Conservation (phyloP, 2,113 vertebrate genomes). For the Xenopus borealis region DNA sequence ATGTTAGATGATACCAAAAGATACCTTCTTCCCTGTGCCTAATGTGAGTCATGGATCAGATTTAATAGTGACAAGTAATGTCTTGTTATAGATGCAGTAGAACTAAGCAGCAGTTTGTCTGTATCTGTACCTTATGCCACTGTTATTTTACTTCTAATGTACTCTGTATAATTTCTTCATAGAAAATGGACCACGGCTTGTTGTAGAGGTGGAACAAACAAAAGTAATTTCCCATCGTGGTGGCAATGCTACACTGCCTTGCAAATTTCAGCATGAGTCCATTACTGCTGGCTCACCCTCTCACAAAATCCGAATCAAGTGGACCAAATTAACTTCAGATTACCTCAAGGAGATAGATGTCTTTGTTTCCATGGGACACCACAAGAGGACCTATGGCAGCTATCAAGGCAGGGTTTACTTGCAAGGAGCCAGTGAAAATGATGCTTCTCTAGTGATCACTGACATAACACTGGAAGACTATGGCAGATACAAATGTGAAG, state of each 20-base stretch:
- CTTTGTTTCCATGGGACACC: conserved; percentile 83
- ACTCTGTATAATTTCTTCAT: conserved; percentile 25
- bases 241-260: conserved; percentile 83
- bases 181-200: conserved; percentile 80
- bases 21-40: too few species aligned
- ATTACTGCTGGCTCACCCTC: conserved; percentile 54
- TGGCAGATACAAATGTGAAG: conserved; percentile 85
- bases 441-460: conserved; percentile 79
- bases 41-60: too few species aligned
- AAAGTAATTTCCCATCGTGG: conserved; percentile 74
- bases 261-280: conserved; percentile 66
- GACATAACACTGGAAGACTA: conserved; percentile 74
- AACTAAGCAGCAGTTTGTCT: too few species aligned
- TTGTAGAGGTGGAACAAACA: conserved; percentile 77
- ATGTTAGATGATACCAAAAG: too few species aligned
- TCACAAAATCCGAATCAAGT: conserved; percentile 81
- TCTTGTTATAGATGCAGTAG: too few species aligned
- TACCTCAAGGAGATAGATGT: conserved; percentile 79
- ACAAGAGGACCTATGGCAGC: conserved; percentile 74
- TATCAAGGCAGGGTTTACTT: conserved; percentile 76
- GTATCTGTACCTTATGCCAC: too few species aligned
- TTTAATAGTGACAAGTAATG: too few species aligned
- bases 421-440: conserved; percentile 62
- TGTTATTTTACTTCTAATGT: too few species aligned
- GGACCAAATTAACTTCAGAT: conserved; percentile 85